These are phyloP conservation scores for Agonopterix alstromeriana DNA, from an alignment of 2,888 invertebrate species.

Conservation along the genomic window DNA sequence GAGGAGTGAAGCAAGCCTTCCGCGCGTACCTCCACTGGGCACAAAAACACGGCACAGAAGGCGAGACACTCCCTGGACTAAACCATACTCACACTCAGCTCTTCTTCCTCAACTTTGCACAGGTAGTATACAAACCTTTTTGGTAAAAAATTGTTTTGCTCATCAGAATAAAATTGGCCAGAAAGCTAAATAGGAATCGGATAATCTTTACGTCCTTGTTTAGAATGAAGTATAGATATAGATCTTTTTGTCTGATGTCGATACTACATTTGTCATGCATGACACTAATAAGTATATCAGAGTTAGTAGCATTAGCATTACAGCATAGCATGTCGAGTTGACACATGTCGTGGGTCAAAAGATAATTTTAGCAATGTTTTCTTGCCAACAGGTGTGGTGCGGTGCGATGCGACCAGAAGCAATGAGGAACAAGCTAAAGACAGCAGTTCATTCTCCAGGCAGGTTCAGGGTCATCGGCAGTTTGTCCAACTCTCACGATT, in stretches of 20 bases:
- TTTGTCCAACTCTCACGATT: slow-evolving; percentile 85
- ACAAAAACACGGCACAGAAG: slow-evolving; percentile 72
- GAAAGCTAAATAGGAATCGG: too few relatives aligned
- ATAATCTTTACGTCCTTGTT: too few relatives aligned
- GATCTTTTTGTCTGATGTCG: too few relatives aligned
- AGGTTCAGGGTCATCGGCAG: slow-evolving; percentile 88
- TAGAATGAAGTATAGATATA: too few relatives aligned
- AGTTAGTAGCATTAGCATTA: too few relatives aligned
- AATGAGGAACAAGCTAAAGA: slow-evolving; percentile 86
- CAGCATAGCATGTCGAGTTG: too few relatives aligned
- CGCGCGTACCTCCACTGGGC: slow-evolving; percentile 90
- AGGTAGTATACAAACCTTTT: too few relatives aligned
- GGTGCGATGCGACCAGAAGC: slow-evolving; percentile 89
- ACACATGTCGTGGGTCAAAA: background rate
- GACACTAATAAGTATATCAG: too few relatives aligned
- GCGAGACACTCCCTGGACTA: slow-evolving; percentile 82
- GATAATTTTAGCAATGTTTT: background rate
- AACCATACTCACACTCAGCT: slow-evolving; percentile 87
- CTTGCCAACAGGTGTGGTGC: slow-evolving; percentile 80
- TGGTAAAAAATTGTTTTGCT: too few relatives aligned
- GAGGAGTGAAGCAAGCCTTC: slow-evolving; percentile 95
- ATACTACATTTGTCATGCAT: too few relatives aligned
- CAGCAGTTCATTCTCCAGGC: slow-evolving; percentile 90
- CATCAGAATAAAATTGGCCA: too few relatives aligned
- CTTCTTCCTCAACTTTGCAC: slow-evolving; percentile 94